phyloP scores from a whole-genome alignment of 2,888 invertebrate species.

The Tromatobia lineatoria region DNA sequence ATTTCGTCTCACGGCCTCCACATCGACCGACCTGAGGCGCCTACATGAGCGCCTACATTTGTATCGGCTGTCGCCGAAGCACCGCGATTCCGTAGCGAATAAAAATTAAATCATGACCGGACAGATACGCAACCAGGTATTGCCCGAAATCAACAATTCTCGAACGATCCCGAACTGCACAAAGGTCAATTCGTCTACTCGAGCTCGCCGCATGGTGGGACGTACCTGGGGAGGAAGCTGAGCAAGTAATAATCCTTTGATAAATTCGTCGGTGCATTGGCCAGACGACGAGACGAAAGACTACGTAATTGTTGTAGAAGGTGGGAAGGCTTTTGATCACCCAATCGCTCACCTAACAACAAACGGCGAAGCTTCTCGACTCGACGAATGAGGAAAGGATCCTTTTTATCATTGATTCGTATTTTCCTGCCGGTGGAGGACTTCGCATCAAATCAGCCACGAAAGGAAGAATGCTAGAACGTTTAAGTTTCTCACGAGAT shows the following conservation, averaged over 20 bases:
- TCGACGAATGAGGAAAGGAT: not conserved
- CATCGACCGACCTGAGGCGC: too few relatives aligned
- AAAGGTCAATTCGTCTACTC: not conserved
- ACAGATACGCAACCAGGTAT: too few relatives aligned
- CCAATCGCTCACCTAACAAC: slow-evolving; percentile 21
- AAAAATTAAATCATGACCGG: too few relatives aligned
- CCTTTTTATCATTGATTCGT: not conserved
- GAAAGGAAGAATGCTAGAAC: not conserved
- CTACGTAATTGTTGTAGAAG: slow-evolving; percentile 39
- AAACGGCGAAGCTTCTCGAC: slow-evolving; percentile 21
- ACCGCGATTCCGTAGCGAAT: too few relatives aligned
- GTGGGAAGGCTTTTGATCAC: slow-evolving; percentile 47
- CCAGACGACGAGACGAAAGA: not conserved
- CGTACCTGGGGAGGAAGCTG: slow-evolving; percentile 14
- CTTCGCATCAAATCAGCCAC: slow-evolving; percentile 29
- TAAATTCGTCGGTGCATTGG: not conserved
- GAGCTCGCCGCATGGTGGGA: slow-evolving; percentile 13
- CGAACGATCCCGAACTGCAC: not conserved
- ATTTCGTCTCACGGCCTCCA: too few relatives aligned
- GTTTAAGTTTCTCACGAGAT: slow-evolving; percentile 33
- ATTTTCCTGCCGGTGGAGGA: slow-evolving; percentile 16
- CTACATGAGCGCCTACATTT: too few relatives aligned
- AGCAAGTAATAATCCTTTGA: slow-evolving; percentile 19
- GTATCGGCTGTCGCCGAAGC: too few relatives aligned
- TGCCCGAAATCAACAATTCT: too few relatives aligned